Conservation (phyloP, 2,888 invertebrate genomes). For the Priocnemis perturbator region DNA sequence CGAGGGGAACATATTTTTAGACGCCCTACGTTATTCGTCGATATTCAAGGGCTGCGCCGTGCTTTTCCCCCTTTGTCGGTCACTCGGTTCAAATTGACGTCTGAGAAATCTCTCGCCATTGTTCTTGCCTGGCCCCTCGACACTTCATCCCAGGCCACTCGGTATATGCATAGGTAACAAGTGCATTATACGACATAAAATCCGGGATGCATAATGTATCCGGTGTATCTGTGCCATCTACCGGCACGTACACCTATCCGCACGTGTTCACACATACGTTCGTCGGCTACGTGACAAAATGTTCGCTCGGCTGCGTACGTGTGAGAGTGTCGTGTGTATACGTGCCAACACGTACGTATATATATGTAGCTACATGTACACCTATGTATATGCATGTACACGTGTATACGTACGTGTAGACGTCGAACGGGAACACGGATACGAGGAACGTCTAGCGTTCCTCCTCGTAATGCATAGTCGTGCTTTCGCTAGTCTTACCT, state of each 20-base stretch:
- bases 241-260: conserved; percentile 37
- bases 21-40: too few relatives aligned
- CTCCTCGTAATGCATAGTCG: conserved; percentile 49
- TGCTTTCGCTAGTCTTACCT: conserved; percentile 50
- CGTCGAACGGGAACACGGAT: conserved; percentile 11
- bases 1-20: too few relatives aligned
- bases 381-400: too few relatives aligned
- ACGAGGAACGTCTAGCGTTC: conserved; percentile 8
- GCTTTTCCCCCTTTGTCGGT: too few relatives aligned
- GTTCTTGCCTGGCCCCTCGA: conserved; percentile 34
- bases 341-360: conserved; percentile 26
- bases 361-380: too few relatives aligned
- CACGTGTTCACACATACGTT: conserved; percentile 37
- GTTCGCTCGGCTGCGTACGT: conserved; percentile 4
- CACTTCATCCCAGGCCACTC: conserved; percentile 29
- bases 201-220: conserved; percentile 68
- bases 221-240: conserved; percentile 53
- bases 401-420: conserved; percentile 29
- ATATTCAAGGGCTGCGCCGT: too few relatives aligned
- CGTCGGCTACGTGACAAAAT: conserved; percentile 7
- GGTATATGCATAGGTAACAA: conserved; percentile 64
- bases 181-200: conserved; percentile 67
- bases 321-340: not conserved
- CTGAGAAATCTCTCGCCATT: not conserved
- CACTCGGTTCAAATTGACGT: too few relatives aligned